A percentile compares a stretch with the other conserved stretches of the same genome.
Evolutionary conservation across 2,113 vertebrate genomes (phyloP).

Genomic region (Plectropomus leopardus): DNA sequence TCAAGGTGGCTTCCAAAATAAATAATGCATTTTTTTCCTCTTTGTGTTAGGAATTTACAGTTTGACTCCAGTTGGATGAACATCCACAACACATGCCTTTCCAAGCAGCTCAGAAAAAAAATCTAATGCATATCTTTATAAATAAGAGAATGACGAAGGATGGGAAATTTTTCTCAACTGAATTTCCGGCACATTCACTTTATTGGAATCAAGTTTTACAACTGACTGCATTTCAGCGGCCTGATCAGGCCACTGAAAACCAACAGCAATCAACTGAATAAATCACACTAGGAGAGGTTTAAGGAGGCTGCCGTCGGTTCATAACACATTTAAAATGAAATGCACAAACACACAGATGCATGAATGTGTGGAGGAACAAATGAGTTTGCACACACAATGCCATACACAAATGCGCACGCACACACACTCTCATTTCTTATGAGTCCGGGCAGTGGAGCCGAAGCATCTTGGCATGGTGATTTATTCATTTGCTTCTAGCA

Average conservation of each 20-base stretch:
- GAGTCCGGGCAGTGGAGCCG: slow-evolving; percentile 29
- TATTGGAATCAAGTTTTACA: slow-evolving; percentile 52
- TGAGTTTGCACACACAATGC: slow-evolving; percentile 14
- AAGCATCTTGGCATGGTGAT: slow-evolving; percentile 66
- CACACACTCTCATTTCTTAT: slow-evolving; percentile 11
- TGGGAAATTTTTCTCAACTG: slow-evolving; percentile 30
- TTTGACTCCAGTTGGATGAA: background rate
- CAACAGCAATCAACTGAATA: slow-evolving; percentile 67
- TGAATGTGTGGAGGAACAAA: slow-evolving; percentile 31
- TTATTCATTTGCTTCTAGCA: slow-evolving; percentile 74
- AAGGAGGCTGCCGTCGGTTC: slow-evolving; percentile 42
- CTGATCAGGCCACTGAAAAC: slow-evolving; percentile 64
- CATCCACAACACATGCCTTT: background rate
- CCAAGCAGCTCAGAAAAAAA: slow-evolving; percentile 3
- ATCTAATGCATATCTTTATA: slow-evolving; percentile 28
- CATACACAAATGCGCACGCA: slow-evolving; percentile 3
- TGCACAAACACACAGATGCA: slow-evolving; percentile 41
- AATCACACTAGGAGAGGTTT: slow-evolving; percentile 59
- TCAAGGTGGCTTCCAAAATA: background rate
- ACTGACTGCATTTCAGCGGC: slow-evolving; percentile 52
- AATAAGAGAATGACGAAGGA: slow-evolving; percentile 13
- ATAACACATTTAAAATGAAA: slow-evolving; percentile 46
- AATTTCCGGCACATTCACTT: slow-evolving; percentile 48
- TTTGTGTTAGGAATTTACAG: slow-evolving; percentile 5
- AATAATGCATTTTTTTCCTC: slow-evolving; percentile 13